These are phyloP conservation scores for Hypotaenidia okinawae DNA, from an alignment of 2,797 vertebrate genomes.

Conservation along the genomic window DNA sequence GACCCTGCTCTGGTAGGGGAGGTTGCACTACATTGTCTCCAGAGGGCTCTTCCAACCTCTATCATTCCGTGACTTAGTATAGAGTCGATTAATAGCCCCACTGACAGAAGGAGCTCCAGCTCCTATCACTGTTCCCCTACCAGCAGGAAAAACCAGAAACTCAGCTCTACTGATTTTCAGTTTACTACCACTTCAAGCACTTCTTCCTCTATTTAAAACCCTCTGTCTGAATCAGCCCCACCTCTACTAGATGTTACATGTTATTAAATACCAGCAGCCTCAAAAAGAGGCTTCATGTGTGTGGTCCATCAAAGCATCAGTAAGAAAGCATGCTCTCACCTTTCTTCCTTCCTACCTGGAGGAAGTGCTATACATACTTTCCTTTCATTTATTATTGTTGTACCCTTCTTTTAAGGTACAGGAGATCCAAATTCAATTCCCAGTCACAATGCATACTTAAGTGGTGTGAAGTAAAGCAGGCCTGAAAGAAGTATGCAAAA, in stretches of 20 bases:
- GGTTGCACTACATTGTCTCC: no score
- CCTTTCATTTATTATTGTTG: not conserved
- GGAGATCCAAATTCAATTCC: not conserved
- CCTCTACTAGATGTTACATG: not conserved
- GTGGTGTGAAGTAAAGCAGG: not conserved
- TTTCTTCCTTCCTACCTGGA: not conserved
- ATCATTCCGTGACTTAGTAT: no score
- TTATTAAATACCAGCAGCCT: not conserved
- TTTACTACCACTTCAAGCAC: not conserved
- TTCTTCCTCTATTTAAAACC: not conserved
- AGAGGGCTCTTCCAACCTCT: no score
- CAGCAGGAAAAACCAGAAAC: not conserved
- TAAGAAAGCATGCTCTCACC: not conserved
- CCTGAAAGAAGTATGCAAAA: not conserved
- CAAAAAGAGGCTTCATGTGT: not conserved
- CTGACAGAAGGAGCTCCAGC: not conserved
- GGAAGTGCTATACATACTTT: accelerated
- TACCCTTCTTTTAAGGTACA: not conserved
- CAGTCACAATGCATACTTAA: not conserved
- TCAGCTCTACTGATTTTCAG: not conserved
- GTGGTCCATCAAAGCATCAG: not conserved
- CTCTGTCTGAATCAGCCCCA: not conserved
- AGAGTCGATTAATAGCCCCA: not conserved
- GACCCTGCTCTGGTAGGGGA: no score
- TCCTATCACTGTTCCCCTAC: not conserved